Conservation (phyloP, 2,113 vertebrate species). For the Nestor notabilis region DNA sequence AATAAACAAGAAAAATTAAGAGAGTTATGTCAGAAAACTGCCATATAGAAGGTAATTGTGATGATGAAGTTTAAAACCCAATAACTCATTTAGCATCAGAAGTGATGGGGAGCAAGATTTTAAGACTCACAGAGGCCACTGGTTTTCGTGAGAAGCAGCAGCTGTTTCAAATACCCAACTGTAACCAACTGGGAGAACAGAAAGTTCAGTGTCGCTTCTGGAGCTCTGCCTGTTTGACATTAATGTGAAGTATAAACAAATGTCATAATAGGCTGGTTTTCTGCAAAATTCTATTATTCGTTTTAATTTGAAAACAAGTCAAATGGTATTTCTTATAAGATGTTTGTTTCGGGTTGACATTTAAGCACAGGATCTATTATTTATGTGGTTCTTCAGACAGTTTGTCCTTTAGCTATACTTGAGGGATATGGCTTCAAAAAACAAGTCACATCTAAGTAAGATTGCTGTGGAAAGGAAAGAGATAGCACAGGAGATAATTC, state of each 20-base stretch:
- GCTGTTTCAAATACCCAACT: not conserved
- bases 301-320: not conserved
- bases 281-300: slow-evolving; percentile 4
- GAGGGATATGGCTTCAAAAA: not conserved
- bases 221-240: not conserved
- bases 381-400: not conserved
- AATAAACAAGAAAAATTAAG: not conserved
- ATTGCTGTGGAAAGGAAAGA: not conserved
- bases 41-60: not conserved
- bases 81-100: not conserved
- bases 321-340: not conserved
- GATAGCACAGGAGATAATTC: not conserved
- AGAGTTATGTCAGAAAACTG: not conserved
- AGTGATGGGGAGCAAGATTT: not conserved
- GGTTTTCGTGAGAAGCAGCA: not conserved
- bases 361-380: slow-evolving; percentile 44
- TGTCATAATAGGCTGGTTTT: not conserved
- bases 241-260: slow-evolving; percentile 15
- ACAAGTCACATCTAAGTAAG: not conserved
- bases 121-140: not conserved
- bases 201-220: not conserved
- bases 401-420: slow-evolving; percentile 31
- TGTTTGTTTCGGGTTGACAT: slow-evolving; percentile 20
- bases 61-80: not conserved
- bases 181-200: not conserved